Evolutionary conservation across 1,140 invertebrate genomes (phyloP).

Genomic region (Lamellibrachia luymesi): DNA sequence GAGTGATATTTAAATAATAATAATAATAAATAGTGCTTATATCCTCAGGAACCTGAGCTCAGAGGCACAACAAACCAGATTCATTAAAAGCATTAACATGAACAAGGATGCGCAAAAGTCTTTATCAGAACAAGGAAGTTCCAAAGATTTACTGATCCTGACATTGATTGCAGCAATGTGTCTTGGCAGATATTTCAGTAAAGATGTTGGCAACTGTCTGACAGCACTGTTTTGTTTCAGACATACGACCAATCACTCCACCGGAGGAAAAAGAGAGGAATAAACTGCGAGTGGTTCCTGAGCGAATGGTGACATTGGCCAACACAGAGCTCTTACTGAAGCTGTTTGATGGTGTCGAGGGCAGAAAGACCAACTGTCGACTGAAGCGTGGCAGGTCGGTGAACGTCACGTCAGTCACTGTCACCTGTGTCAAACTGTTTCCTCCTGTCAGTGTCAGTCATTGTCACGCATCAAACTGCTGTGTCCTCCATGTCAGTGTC

Average conservation of each 20-base stretch:
- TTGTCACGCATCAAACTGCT: neutral
- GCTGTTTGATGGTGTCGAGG: constrained; percentile 57
- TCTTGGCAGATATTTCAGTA: neutral
- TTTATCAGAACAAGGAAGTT: too few species aligned
- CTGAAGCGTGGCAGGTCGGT: constrained; percentile 9
- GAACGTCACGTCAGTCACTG: neutral
- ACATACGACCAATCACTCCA: constrained; percentile 56
- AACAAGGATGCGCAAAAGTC: too few species aligned
- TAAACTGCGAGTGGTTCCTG: constrained; percentile 31
- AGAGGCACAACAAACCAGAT: too few species aligned
- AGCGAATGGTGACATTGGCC: constrained; percentile 53
- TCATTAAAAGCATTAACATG: too few species aligned
- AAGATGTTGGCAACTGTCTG: neutral
- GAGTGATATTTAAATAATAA: too few species aligned
- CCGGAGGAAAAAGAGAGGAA: constrained; percentile 42
- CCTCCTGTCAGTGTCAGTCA: neutral
- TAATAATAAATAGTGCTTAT: too few species aligned
- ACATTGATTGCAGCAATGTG: neutral
- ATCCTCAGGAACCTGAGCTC: too few species aligned
- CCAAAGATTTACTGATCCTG: neutral
- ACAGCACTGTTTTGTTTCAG: constrained; percentile 34
- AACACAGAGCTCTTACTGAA: constrained; percentile 61
- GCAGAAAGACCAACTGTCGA: constrained; percentile 39
- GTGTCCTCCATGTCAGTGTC: neutral
- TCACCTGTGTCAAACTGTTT: neutral